These are phyloP conservation scores for Rhincodon typus DNA, from an alignment of 2,797 vertebrate species.

Conservation along the genomic window DNA sequence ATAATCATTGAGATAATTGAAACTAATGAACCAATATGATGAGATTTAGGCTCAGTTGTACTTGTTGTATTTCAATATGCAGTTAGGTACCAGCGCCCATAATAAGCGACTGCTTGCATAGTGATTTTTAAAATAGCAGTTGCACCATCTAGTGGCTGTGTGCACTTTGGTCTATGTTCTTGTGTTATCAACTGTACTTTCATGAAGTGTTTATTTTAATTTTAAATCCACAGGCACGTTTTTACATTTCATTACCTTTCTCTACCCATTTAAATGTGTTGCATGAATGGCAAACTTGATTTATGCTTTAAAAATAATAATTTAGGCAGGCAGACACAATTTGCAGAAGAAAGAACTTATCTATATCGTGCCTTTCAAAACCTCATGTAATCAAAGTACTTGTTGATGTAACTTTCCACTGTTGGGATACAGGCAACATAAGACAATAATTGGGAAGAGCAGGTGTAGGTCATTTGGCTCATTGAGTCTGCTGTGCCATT, in stretches of 20 bases:
- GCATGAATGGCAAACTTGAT: neutral
- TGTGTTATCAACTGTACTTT: neutral
- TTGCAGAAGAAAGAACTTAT: neutral
- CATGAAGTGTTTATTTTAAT: neutral
- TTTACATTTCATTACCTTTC: neutral
- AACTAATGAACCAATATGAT: neutral
- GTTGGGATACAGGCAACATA: neutral
- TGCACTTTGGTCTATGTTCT: neutral
- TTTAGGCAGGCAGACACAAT: neutral
- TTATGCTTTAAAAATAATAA: neutral
- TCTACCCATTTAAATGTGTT: neutral
- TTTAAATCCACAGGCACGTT: neutral
- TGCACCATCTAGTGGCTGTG: neutral
- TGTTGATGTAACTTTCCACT: neutral
- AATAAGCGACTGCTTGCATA: neutral
- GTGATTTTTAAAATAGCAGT: neutral
- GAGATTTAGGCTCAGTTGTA: neutral
- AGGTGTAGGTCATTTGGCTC: too few relatives aligned
- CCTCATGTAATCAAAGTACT: neutral
- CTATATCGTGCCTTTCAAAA: neutral
- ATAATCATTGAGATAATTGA: neutral
- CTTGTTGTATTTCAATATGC: neutral
- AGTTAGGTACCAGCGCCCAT: neutral
- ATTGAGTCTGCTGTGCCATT: too few relatives aligned
- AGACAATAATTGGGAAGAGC: too few relatives aligned